Evolutionary conservation across 2,888 invertebrate species (phyloP).

Genomic region (Parapristionchus giblindavisi): DNA sequence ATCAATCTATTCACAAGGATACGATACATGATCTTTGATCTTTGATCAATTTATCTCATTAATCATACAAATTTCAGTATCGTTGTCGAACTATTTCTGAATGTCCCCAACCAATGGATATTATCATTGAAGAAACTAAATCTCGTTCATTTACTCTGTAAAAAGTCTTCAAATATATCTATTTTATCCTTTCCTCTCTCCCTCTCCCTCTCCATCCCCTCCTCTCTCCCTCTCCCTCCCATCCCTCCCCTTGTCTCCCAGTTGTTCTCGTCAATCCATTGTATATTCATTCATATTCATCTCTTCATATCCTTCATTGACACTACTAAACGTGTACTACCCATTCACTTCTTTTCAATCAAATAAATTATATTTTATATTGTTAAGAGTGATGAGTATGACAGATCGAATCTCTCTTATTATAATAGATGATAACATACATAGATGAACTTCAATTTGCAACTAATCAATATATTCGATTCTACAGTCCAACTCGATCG

Average conservation of each 20-base stretch:
- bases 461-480: too few relatives aligned
- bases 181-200: not conserved
- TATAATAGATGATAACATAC: too few relatives aligned
- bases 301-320: not conserved
- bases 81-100: slow-evolving; percentile 34
- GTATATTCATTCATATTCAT: not conserved
- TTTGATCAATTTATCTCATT: too few relatives aligned
- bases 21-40: too few relatives aligned
- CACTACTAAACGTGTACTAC: too few relatives aligned
- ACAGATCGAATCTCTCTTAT: slow-evolving; percentile 19
- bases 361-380: slow-evolving; percentile 24
- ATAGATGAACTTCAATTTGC: too few relatives aligned
- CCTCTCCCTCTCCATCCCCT: not conserved
- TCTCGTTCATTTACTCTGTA: slow-evolving; percentile 37
- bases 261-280: too few relatives aligned
- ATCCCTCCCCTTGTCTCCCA: not conserved
- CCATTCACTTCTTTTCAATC: too few relatives aligned
- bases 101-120: slow-evolving; percentile 32
- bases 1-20: too few relatives aligned
- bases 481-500: too few relatives aligned
- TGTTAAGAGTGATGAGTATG: not conserved
- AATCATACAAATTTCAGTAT: slow-evolving; percentile 16
- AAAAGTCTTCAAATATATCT: not conserved
- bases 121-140: slow-evolving; percentile 31
- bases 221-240: not conserved